Base-by-base conservation (phyloP, 1,140 invertebrate species). In the Sitodiplosis mosellana region DNA sequence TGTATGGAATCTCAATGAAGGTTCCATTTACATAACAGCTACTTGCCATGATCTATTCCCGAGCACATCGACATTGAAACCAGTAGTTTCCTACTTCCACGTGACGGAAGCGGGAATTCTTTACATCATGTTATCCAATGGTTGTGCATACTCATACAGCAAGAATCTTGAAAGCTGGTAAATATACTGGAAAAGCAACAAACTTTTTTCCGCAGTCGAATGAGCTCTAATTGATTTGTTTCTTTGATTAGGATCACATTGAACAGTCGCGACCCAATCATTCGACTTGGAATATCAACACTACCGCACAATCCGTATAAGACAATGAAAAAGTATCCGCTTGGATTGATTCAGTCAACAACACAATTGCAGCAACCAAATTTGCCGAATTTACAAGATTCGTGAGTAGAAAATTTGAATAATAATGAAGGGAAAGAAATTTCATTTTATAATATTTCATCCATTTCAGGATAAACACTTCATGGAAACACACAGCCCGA, bases 81-180 rank as follows among this genome's bases (percentile, higher is more conserved):
- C 27, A 10, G 40, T 52, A 15, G 52, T 56, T 0, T 33, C 53
- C 10, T 57, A 63, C 37, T 64, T 61, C 17, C 48, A 49, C 5
- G 56, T 64, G 0, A 64, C 62, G n/a, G 58, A 64, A 48, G 51
- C 57, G 50, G 59, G 62, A 1, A 54, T 61, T 52, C 61, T 61
- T 0, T 33, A 64, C 20, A 52, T 64, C 19, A 53, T 55, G 0
- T 59, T 61, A 17, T 48, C 53, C 42, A 61, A 59, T 48, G 59
- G 58, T 38, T 56, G 56, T 51, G 56, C 62, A 2, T 64, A 59
- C 47, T 58, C 60, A 1, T 64, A 62, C 47, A 61, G 56, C 10
- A 48, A 40, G 1, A 49, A 51, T 21, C 36, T 64, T 37, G 52
- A 64, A 38, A 59, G 59, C 0, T 64, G 62, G 43, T 45, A 45